Percentiles rank a stretch among this genome's conserved stretches.
Conservation (phyloP, 2,113 vertebrate genomes). For the Myotis lucifugus region DNA sequence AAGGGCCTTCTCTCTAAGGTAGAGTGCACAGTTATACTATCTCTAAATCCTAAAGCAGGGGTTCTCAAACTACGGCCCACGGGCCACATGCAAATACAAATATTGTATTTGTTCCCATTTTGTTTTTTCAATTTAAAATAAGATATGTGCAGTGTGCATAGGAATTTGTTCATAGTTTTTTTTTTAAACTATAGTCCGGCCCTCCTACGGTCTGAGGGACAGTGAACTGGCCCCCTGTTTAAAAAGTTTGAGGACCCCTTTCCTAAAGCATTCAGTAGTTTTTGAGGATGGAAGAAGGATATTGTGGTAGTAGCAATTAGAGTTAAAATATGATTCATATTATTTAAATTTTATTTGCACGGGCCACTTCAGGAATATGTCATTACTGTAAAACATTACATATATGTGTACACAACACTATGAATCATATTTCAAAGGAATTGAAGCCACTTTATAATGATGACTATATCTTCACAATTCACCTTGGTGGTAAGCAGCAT, state of each 20-base stretch:
- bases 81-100: too few relatives aligned
- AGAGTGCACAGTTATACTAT: background rate
- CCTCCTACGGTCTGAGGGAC: too few relatives aligned
- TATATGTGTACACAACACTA: background rate
- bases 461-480: background rate
- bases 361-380: background rate
- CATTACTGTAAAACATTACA: background rate
- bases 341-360: slow-evolving; percentile 33
- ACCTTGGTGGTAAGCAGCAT: background rate
- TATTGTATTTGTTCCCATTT: too few relatives aligned
- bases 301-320: background rate
- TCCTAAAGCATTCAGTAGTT: background rate
- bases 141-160: too few relatives aligned
- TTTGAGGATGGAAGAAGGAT: slow-evolving; percentile 11
- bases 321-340: background rate
- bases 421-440: background rate
- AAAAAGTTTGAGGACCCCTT: too few relatives aligned
- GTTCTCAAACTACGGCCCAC: too few relatives aligned
- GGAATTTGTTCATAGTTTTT: too few relatives aligned
- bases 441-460: background rate
- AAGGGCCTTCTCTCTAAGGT: background rate
- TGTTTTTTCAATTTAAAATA: too few relatives aligned
- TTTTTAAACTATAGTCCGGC: too few relatives aligned
- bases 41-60: too few relatives aligned
- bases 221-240: too few relatives aligned